These are phyloP conservation scores for Apodemia hepburni DNA, from an alignment of 2,888 invertebrate genomes.

Conservation along the genomic window DNA sequence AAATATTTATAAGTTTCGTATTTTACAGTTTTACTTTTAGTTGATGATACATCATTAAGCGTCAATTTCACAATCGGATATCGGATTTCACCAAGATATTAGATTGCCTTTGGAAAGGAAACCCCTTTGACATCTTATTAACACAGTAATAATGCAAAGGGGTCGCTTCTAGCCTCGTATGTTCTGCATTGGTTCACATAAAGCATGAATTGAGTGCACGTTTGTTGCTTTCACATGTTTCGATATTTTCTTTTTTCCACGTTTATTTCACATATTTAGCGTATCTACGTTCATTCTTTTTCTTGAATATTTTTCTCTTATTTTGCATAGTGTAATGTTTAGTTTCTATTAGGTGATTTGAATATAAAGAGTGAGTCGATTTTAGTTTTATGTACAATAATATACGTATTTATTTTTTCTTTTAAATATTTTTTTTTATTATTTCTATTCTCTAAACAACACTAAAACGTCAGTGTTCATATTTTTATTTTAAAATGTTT, in stretches of 20 bases:
- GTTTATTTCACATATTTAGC: not conserved
- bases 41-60: not conserved
- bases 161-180: conserved; percentile 35
- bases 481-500: not conserved
- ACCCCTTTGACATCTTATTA: conserved; percentile 51
- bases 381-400: not conserved
- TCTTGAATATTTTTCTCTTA: not conserved
- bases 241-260: not conserved
- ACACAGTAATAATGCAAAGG: conserved; percentile 53
- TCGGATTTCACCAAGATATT: too few relatives aligned
- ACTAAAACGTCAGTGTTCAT: not conserved
- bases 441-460: too few relatives aligned
- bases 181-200: conserved; percentile 6
- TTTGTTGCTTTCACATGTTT: conserved; percentile 16
- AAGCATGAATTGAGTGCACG: conserved; percentile 21
- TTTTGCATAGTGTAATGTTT: not conserved
- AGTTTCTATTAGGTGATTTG: not conserved
- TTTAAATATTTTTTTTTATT: too few relatives aligned
- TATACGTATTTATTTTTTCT: too few relatives aligned
- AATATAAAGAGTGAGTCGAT: not conserved
- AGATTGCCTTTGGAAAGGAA: conserved; percentile 33
- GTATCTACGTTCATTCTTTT: not conserved
- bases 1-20: not conserved
- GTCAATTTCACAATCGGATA: not conserved
- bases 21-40: not conserved